Conservation (phyloP, 2,888 invertebrate genomes). For the Liodrosophila aerea region DNA sequence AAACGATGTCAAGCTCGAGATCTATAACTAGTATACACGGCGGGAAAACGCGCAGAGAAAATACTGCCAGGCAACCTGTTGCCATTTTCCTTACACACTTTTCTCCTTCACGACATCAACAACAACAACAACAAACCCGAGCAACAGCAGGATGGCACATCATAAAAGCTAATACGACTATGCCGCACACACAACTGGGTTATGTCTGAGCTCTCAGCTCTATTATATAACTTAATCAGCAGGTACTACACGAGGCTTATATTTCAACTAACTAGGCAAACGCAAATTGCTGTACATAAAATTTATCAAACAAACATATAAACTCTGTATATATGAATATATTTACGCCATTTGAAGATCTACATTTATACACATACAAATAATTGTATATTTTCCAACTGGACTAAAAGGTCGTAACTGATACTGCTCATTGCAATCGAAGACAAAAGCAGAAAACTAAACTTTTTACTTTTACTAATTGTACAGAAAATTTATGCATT, state of each 20-base stretch:
- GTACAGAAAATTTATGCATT: neutral
- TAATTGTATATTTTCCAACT: neutral
- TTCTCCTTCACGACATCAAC: conserved; percentile 21
- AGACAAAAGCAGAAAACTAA: conserved; percentile 46
- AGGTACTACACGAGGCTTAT: conserved; percentile 32
- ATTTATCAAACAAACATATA: neutral
- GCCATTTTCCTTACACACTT: conserved; percentile 56
- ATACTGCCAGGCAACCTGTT: conserved; percentile 47
- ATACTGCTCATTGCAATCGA: conserved; percentile 41
- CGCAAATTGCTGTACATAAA: conserved; percentile 33
- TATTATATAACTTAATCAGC: conserved; percentile 53
- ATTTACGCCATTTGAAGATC: too few relatives aligned
- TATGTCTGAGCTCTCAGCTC: conserved; percentile 17
- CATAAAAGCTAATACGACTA: conserved; percentile 60
- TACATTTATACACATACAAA: neutral
- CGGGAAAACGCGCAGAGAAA: neutral
- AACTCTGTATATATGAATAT: neutral
- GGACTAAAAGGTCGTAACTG: conserved; percentile 21
- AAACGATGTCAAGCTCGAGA: conserved; percentile 54
- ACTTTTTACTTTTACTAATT: conserved; percentile 45
- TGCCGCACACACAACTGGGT: conserved; percentile 50
- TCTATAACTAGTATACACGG: conserved; percentile 37
- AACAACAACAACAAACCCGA: conserved; percentile 25
- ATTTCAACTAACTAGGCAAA: conserved; percentile 32
- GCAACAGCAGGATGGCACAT: conserved; percentile 22